A percentile compares a stretch with the other conserved stretches of the same genome.
Conservation (phyloP, 2,797 vertebrate genomes). For the Mormyrops attenuatus region DNA sequence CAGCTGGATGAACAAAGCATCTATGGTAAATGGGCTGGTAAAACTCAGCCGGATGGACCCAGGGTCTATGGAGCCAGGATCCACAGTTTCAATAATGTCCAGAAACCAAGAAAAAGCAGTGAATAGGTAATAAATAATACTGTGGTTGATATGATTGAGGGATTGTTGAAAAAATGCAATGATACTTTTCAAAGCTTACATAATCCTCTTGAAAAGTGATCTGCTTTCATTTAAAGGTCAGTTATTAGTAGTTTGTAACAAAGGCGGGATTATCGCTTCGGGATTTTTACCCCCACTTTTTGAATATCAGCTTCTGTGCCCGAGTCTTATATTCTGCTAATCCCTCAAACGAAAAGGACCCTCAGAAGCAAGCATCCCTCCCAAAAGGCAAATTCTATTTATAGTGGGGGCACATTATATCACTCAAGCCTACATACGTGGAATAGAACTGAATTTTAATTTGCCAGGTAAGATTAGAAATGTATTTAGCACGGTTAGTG, state of each 20-base stretch:
- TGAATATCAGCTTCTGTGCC: not conserved
- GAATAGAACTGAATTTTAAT: not conserved
- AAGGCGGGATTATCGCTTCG: conserved; percentile 27
- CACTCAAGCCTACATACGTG: not conserved
- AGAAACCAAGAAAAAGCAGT: not conserved
- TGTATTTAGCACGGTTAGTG: not conserved
- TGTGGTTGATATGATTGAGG: not conserved
- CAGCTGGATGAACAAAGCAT: not conserved
- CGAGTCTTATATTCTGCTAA: not conserved
- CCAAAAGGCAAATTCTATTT: conserved; percentile 44
- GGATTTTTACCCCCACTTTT: not conserved
- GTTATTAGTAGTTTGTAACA: conserved; percentile 4
- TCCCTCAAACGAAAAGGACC: conserved; percentile 39
- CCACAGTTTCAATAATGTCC: not conserved
- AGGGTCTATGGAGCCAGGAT: not conserved
- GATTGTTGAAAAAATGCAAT: not conserved
- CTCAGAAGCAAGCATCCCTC: conserved; percentile 27
- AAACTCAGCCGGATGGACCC: not conserved
- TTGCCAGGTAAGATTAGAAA: not conserved
- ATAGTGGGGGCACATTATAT: conserved; percentile 31
- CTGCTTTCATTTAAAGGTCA: conserved; percentile 23
- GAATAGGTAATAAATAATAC: not conserved
- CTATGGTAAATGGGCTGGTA: not conserved
- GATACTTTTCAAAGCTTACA: not conserved
- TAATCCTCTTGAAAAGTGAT: conserved; percentile 13